These are phyloP conservation scores for Canis aureus DNA, from an alignment of 2,113 vertebrate species.

Conservation along the genomic window DNA sequence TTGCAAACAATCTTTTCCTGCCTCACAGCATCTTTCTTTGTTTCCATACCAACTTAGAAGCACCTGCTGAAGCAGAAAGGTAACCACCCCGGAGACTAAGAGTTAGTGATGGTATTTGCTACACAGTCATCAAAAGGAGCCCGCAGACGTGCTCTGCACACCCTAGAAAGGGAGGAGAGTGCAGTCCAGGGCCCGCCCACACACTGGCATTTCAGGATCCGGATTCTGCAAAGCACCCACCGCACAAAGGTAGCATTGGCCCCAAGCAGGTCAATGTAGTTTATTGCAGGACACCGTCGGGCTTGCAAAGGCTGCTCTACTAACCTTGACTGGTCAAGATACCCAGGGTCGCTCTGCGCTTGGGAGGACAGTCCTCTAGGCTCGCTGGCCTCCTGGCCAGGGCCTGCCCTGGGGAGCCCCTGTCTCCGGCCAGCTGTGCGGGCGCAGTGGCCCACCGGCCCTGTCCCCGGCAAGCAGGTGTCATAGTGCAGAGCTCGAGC, in stretches of 20 bases:
- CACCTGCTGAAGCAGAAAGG: neutral
- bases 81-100: neutral
- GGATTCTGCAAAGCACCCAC: constrained; percentile 53
- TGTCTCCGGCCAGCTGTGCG: constrained; percentile 81
- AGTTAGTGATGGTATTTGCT: neutral
- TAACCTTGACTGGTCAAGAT: constrained; percentile 98
- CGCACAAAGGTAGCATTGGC: constrained; percentile 68
- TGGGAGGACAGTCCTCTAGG: constrained; percentile 85
- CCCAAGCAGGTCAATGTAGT: constrained; percentile 68
- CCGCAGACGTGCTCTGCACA: neutral
- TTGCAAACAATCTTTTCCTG: neutral
- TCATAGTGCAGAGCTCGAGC: constrained; percentile 75
- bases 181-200: neutral
- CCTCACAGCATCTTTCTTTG: neutral
- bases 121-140: neutral
- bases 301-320: constrained; percentile 84
- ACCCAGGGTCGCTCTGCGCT: constrained; percentile 93
- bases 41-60: neutral
- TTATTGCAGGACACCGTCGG: constrained; percentile 6
- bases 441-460: constrained; percentile 84
- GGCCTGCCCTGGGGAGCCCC: constrained; percentile 80
- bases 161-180: neutral
- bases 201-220: constrained; percentile 34
- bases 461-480: constrained; percentile 73
- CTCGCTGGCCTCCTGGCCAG: constrained; percentile 87